Evolutionary conservation across 1,140 invertebrate species (phyloP), one percentile per base, ranked within the genome.

Genomic region (Pemphigus obesinymphae): DNA sequence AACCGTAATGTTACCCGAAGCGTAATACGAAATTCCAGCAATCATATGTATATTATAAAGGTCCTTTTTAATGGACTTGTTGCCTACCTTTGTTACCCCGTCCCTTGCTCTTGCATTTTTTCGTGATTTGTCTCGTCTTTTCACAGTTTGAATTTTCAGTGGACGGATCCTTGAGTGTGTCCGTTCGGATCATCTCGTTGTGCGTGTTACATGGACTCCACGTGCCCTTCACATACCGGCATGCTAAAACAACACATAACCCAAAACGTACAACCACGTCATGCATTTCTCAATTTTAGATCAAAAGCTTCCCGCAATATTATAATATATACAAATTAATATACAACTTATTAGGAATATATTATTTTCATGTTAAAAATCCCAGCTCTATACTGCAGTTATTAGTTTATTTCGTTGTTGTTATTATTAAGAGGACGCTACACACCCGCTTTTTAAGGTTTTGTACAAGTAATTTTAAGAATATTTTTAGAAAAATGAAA

Each of bases 191-290:
- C 90, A 93, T 92, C 86, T 90, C 88, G 68, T 91, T 91, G 84
- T 80, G 81, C 66, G 89, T 87, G 84, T 89, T 90, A 86, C 93
- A 94, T 85, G 90, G 90, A 85, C 89, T 90, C 92, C 92, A 93
- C 55, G 91, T 88, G 40, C 92, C 92, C 86, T 93, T 93, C 84
- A 92, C 92, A 86, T 94, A 94, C 83, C 92, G 91, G 86, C 93
- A 94, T 75, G 91, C 92, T 93, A 86, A 55, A 87, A 76, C 40
- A 81, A 84, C 70, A 84, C 34, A 78, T 81, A 40, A 83, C 34
- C 37, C 45, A 58, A 81, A 70, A 68, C 82, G 76, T 80, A 83
- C 82, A 84, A 61, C 82, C 76, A 40, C 70, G 34, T 34, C 82
- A 73, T 72, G 66, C 53, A 31, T 43, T 82, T 55, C 10, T 45